Base-by-base conservation (phyloP, 2,113 vertebrate species). In the Rissa tridactyla region DNA sequence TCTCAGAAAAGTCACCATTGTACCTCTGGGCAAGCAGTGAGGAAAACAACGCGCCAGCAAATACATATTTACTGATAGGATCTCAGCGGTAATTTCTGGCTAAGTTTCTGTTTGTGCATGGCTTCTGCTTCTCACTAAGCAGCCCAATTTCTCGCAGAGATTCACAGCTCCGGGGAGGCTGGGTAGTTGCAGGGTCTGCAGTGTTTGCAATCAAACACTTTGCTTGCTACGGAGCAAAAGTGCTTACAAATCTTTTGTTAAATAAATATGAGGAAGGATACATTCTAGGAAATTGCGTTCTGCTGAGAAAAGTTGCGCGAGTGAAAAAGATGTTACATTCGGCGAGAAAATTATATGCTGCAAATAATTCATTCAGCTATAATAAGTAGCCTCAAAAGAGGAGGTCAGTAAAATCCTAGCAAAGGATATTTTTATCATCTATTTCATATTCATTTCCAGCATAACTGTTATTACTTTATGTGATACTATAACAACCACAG, bases 311-410 rank as follows among this genome's bases (percentile, higher is more conserved):
- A 21, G 12, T n/a, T 68, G 66, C 82, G 49, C 2, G 13, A 82
- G 70, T 82, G 79, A 94, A 88, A 95, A 92, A 92, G 94, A 95
- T 81, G 88, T 93, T 92, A 85, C 94, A 82, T 97, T 94, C 21
- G 57, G 75, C 54, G 94, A 97, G 97, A 94, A 97, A 97, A 98
- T 93, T 88, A 98, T 84, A 96, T 91, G 93, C 97, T 98, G 94
- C 97, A 96, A 98, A 96, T 95, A 97, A 93, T 92, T 97, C 88
- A 95, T 89, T 94, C 69, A 95, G 94, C 81, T 93, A 47, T 73
- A 89, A 90, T 69, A 97, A 98, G 98, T 96, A 98, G 95, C 90
- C 92, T 96, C 85, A 66, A 97, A 98, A 98, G 97, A n/a, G 92
- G 93, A 95, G 97, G 95, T 98, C 98, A 97, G 87, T 96, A 93